phyloP scores from a whole-genome alignment of 2,113 vertebrate genomes.

The Cygnus atratus region DNA sequence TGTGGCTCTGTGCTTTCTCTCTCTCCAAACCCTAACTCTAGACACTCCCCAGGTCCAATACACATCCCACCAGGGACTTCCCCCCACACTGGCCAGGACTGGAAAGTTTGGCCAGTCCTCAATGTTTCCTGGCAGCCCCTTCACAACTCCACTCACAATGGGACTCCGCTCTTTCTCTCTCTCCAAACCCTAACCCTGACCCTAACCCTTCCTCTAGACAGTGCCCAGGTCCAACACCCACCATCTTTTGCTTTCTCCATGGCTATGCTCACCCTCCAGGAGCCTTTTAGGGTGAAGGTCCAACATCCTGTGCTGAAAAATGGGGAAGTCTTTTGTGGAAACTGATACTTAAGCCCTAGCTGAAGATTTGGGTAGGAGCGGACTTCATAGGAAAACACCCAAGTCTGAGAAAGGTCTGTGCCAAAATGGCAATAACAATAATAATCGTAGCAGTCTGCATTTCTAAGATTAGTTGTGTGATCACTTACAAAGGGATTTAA shows the following conservation, averaged over 20 bases:
- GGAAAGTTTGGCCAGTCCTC: no score
- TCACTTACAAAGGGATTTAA: slow-evolving; percentile 4
- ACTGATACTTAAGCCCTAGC: not conserved
- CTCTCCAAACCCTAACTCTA: not conserved
- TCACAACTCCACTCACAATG: not conserved
- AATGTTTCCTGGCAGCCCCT: not conserved
- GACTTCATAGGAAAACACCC: not conserved
- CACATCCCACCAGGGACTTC: not conserved
- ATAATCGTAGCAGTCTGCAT: not conserved
- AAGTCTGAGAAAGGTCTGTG: not conserved
- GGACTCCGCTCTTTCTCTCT: not conserved
- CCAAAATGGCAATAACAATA: not conserved
- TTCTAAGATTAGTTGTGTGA: not conserved
- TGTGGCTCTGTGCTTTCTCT: not conserved
- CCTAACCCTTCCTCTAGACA: not conserved
- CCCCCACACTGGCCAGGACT: no score
- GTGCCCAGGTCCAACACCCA: not conserved
- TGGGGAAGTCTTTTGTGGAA: not conserved
- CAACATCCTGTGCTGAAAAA: not conserved
- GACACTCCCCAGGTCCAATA: not conserved
- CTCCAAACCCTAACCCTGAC: not conserved
- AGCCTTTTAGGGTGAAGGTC: not conserved
- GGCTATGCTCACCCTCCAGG: not conserved
- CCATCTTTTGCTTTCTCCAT: not conserved
- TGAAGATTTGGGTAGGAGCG: not conserved